phyloP scores from a whole-genome alignment of 2,888 invertebrate genomes.

The Tiliacea citrago region DNA sequence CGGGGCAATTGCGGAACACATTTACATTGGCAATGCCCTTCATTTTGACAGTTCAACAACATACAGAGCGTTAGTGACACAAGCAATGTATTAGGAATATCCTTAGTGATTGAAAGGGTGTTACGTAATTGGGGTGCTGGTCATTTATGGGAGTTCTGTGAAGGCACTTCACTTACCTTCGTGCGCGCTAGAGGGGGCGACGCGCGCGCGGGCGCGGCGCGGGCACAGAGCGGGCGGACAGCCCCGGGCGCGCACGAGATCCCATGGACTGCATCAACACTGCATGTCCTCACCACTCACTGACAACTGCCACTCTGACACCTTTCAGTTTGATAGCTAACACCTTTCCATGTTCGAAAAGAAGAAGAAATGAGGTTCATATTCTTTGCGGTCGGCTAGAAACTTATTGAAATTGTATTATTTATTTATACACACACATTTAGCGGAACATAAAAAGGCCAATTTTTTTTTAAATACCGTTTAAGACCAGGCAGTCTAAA shows the following conservation, averaged over 20 bases:
- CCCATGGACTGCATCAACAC: constrained; percentile 50
- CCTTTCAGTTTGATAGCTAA: not conserved
- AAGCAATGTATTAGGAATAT: not conserved
- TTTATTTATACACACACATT: too few relatives aligned
- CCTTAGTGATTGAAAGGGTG: too few relatives aligned
- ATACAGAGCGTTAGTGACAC: not conserved
- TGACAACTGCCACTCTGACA: constrained; percentile 29
- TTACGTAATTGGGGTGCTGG: not conserved
- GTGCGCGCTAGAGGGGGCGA: not conserved
- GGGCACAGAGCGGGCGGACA: constrained; percentile 28
- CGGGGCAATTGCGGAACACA: not conserved
- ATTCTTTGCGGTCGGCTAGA: not conserved
- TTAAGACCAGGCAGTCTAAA: too few relatives aligned
- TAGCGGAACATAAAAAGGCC: too few relatives aligned
- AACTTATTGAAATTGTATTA: not conserved
- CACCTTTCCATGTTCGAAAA: constrained; percentile 48
- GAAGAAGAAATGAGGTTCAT: constrained; percentile 24
- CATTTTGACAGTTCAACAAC: not conserved
- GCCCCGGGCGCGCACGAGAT: constrained; percentile 48
- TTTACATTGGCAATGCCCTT: too few relatives aligned
- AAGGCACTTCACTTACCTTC: constrained; percentile 8
- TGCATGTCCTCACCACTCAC: constrained; percentile 28
- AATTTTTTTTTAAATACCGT: too few relatives aligned
- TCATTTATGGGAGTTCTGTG: not conserved
- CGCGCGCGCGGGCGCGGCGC: constrained; percentile 22